These are phyloP conservation scores for Rhizomys pruinosus DNA, from an alignment of 2,113 vertebrate species.

Conservation along the genomic window DNA sequence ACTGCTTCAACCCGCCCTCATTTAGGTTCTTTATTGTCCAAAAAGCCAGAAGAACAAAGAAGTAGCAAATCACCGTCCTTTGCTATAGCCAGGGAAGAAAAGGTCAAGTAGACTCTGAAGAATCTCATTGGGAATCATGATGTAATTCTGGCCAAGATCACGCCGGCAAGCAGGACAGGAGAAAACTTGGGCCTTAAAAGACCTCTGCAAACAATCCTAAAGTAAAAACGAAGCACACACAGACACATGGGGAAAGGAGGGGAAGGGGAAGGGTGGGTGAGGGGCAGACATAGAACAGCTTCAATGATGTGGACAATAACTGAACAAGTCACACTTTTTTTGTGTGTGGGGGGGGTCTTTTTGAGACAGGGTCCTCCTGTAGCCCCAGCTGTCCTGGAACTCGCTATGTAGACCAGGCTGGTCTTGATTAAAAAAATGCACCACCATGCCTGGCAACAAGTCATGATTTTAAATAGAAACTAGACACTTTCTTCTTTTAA, in stretches of 20 bases:
- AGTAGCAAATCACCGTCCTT: slow-evolving; percentile 94
- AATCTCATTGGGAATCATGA: slow-evolving; percentile 95
- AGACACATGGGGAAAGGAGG: not conserved
- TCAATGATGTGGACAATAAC: not conserved
- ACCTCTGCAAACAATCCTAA: slow-evolving; percentile 97
- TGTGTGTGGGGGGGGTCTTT: too few species aligned
- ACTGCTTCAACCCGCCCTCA: slow-evolving; percentile 69
- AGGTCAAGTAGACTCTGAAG: slow-evolving; percentile 97
- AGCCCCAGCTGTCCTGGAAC: too few species aligned
- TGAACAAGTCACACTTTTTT: slow-evolving; percentile 6
- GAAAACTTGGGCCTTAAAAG: slow-evolving; percentile 97
- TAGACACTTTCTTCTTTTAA: not conserved
- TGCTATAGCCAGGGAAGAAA: slow-evolving; percentile 99
- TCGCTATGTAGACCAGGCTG: too few species aligned
- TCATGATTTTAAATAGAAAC: slow-evolving; percentile 11
- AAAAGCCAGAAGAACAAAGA: slow-evolving; percentile 82
- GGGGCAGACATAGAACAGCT: not conserved
- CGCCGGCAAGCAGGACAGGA: slow-evolving; percentile 97
- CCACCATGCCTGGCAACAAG: too few species aligned
- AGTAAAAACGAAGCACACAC: not conserved
- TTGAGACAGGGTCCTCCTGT: too few species aligned
- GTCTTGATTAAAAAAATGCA: too few species aligned
- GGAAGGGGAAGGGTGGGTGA: too few species aligned
- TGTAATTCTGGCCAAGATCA: slow-evolving; percentile 96
- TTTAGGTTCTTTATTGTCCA: slow-evolving; percentile 81